Evolutionary conservation across 2,113 vertebrate genomes (phyloP), one percentile per base, ranked within the genome.

Genomic region (Vulpes ferrilata): DNA sequence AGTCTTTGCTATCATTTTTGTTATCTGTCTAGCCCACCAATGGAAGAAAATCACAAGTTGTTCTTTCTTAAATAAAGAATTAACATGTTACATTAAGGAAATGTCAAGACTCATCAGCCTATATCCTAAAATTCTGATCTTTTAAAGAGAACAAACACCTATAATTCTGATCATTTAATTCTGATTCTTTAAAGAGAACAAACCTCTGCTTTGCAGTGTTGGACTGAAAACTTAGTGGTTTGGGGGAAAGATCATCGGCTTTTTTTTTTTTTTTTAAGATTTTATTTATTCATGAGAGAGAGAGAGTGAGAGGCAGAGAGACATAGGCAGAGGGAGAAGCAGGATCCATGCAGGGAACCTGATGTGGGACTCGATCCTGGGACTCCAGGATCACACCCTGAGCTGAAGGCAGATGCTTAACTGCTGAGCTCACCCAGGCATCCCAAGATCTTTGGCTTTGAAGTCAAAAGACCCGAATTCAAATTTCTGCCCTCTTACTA

Each of bases 121-220:
- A 17, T 80, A 96, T 94, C 90, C 93, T 96, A 94, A 98, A 97
- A 94, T 97, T 92, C 81, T 96, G 96, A 92, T 97, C 90, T 87
- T 96, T 97, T 97, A 96, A 92, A 93, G 83, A 95, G 93, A 98
- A 92, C 95, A 97, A 98, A 97, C 83, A 92, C 87, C 92, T 98
- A 95, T 91, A 96, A 96, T 93, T 97, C 64, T 92, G 89, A 96
- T 97, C 93, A 94, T 97, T 96, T 97, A 96, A 95, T 95, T 96
- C 94, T 90, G 43, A 91, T 96, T 96, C 96, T 97, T 97, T 90
- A 89, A 97, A 95, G 85, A 95, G 94, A 92, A 94, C 93, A 96
- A 94, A 94, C n/a, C 93, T 96, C 65, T 81, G 86, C 90, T 95
- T 90, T 65, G 16, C 94, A 64, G 11, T 74, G 35, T 83, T 94